A percentile compares a stretch with the other conserved stretches of the same genome.
Conservation (phyloP, 1,140 invertebrate genomes). For the Hermetia illucens region DNA sequence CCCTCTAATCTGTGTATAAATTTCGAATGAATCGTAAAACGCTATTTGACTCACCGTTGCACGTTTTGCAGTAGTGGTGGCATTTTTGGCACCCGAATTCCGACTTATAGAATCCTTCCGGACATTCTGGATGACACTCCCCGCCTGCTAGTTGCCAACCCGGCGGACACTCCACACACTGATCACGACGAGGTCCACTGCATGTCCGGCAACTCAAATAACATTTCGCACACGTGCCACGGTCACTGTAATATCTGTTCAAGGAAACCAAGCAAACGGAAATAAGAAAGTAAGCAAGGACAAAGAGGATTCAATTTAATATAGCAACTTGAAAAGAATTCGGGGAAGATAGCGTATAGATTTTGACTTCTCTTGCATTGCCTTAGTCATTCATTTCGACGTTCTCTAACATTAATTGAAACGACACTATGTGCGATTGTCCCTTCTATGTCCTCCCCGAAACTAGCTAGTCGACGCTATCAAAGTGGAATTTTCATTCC, state of each 20-base stretch:
- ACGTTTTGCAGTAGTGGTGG: conserved; percentile 69
- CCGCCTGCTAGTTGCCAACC: conserved; percentile 65
- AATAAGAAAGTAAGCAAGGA: background rate
- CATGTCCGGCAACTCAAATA: conserved; percentile 73
- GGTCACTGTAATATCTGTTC: conserved; percentile 70
- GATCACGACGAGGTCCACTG: conserved; percentile 57
- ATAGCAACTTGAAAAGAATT: too few relatives aligned
- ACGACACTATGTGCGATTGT: too few relatives aligned
- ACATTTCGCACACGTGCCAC: conserved; percentile 64
- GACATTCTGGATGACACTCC: conserved; percentile 70
- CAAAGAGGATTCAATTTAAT: too few relatives aligned
- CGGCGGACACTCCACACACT: conserved; percentile 66
- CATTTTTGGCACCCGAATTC: conserved; percentile 68
- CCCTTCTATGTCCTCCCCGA: too few relatives aligned
- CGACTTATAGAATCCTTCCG: conserved; percentile 66
- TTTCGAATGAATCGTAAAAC: too few relatives aligned
- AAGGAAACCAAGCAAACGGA: background rate
- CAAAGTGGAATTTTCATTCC: too few relatives aligned
- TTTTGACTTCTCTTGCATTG: too few relatives aligned
- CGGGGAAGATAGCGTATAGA: too few relatives aligned
- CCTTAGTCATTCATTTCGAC: too few relatives aligned
- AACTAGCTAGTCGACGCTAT: too few relatives aligned
- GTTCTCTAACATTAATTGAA: too few relatives aligned
- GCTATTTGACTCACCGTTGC: conserved; percentile 43
- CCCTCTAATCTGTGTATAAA: too few relatives aligned